Evolutionary conservation across 2,113 vertebrate genomes (phyloP).

Genomic region (Pampusana beccarii): DNA sequence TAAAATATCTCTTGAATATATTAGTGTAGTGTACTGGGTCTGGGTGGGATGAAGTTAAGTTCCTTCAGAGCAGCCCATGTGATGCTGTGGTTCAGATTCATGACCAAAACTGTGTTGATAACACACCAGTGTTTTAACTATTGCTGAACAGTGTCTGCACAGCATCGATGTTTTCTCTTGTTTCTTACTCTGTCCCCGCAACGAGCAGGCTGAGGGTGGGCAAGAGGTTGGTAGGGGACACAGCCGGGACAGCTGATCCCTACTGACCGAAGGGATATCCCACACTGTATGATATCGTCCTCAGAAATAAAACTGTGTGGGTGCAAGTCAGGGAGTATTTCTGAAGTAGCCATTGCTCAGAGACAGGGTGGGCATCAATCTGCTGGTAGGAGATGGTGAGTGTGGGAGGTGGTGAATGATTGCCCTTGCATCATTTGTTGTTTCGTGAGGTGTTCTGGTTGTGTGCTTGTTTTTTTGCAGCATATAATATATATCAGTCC

Average conservation of each 20-base stretch:
- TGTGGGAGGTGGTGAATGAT: not conserved
- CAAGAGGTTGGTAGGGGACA: not conserved
- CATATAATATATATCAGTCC: not conserved
- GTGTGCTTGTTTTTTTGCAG: not conserved
- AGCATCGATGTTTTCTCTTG: accelerated
- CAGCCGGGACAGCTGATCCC: not conserved
- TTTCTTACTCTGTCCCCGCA: not conserved
- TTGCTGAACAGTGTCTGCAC: not conserved
- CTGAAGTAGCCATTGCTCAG: not conserved
- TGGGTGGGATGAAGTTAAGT: not conserved
- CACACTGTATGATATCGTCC: accelerated
- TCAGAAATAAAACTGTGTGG: not conserved
- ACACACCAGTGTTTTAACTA: not conserved
- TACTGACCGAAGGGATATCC: not conserved
- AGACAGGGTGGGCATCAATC: accelerated
- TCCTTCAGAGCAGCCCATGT: not conserved
- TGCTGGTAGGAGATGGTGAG: not conserved
- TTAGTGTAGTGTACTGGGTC: not conserved
- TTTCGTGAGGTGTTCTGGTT: not conserved
- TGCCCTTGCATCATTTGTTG: not conserved
- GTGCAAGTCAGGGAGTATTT: not conserved
- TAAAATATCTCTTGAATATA: not conserved
- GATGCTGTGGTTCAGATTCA: not conserved
- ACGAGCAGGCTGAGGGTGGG: accelerated
- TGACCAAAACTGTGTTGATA: not conserved